Base-by-base conservation (phyloP, 2,797 vertebrate genomes). In the Kryptolebias ocellatus region DNA sequence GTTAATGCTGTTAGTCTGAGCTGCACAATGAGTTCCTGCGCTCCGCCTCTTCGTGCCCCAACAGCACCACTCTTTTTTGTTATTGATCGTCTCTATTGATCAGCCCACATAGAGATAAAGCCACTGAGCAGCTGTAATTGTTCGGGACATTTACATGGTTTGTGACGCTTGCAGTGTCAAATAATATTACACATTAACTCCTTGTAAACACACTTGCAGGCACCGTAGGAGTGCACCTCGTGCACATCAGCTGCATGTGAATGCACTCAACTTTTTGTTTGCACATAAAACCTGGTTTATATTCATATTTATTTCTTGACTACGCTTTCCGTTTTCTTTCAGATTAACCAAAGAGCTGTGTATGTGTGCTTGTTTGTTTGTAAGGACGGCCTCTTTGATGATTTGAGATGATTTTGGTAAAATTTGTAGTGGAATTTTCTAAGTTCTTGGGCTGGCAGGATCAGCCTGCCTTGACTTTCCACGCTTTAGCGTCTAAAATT, bases 51-150 rank as follows among this genome's bases (percentile, higher is more conserved):
- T 52, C 45, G 60, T 52, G 63, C 53, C 50, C 55, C 67, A 57
- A 42, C 70, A 73, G 79, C 78, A 66, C 75, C 75, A 70, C 65
- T 45, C 17, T 61, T 50, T 73, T 89, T 79, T 76, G 42, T 73
- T 44, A 87, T 86, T 53, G 89, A 90, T 83, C 24, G 0, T 3
- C 31, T 39, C 10, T 71, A 87, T 87, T 79, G 86, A 90, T 87
- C 60, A 69, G 57, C 73, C 75, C 70, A 60, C 72, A 58, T 72
- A 69, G 71, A 79, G 69, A 83, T 84, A 64, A 83, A 83, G 66
- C 81, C 67, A 70, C 67, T 63, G 76, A 76, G 51, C 27, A 66
- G 67, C 69, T 72, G 28, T 65, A 72, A 76, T 58, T 68, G 76
- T 85, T 18, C 39, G 64, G 67, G 64, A 70, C 66, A 63, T 72